Percentiles rank a stretch among this genome's conserved stretches.
phyloP scores from a whole-genome alignment of 2,113 vertebrate genomes.

The Syrmaticus mikado region DNA sequence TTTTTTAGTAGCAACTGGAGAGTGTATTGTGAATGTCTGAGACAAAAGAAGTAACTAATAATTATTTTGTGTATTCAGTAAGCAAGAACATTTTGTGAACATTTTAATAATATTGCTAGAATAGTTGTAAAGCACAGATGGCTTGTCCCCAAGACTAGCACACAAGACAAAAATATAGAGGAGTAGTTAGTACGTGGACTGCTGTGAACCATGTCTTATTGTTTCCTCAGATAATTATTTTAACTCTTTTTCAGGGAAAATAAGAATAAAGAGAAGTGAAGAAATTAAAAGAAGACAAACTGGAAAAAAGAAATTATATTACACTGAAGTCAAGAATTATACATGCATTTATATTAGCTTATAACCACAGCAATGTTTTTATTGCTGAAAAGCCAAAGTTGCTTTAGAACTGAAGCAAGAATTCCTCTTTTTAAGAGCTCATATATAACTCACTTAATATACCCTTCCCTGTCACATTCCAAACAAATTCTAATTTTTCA shows the following conservation, averaged over 20 bases:
- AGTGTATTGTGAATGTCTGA: neutral
- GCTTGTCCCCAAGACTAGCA: neutral
- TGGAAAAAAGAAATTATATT: neutral
- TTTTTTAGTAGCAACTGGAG: neutral
- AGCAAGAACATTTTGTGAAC: neutral
- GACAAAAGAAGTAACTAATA: constrained; percentile 13
- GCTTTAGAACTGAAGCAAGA: neutral
- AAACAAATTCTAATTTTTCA: neutral
- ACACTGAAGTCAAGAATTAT: neutral
- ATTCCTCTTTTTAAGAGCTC: neutral
- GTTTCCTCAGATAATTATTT: neutral
- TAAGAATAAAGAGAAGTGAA: neutral
- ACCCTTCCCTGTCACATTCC: neutral
- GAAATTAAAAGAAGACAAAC: neutral
- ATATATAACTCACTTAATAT: neutral
- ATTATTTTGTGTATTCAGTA: neutral
- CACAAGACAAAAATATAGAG: neutral
- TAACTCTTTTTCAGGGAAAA: neutral
- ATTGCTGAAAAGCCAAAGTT: neutral
- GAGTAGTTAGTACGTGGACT: neutral
- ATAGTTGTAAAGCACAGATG: constrained; percentile 30
- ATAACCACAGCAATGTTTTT: neutral
- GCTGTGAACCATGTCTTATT: neutral
- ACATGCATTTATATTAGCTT: neutral
- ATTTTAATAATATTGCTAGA: constrained; percentile 18